Conservation (phyloP, 2,113 vertebrate genomes). For the Zosterops japonicus region DNA sequence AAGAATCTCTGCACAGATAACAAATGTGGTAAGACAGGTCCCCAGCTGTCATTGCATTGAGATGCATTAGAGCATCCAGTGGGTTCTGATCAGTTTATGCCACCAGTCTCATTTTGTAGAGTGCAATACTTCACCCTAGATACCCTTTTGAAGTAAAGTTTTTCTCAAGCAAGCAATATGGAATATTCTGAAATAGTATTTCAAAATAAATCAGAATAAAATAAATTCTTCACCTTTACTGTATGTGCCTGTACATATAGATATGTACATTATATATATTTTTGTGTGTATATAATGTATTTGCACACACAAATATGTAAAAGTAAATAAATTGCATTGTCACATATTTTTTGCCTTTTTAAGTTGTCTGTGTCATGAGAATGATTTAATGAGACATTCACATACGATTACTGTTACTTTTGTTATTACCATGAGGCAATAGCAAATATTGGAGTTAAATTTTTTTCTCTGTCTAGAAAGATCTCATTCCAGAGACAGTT, state of each 20-base stretch:
- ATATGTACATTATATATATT: fast-evolving
- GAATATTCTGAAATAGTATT: not conserved
- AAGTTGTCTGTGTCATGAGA: not conserved
- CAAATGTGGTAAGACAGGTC: not conserved
- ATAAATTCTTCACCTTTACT: not conserved
- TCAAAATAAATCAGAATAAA: not conserved
- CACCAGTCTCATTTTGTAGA: not conserved
- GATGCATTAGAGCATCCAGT: not conserved
- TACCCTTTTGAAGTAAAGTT: not conserved
- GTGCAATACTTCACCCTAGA: not conserved
- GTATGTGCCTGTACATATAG: not conserved
- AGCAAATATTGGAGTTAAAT: not conserved
- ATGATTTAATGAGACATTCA: not conserved
- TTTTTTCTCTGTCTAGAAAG: not conserved
- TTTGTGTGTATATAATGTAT: not conserved
- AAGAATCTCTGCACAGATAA: not conserved
- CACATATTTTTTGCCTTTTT: not conserved
- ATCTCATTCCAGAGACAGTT: not conserved
- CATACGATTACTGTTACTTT: not conserved
- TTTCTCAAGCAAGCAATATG: not conserved
- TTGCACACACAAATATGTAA: not conserved
- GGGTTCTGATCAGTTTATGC: not conserved
- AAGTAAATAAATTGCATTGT: not conserved
- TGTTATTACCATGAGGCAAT: not conserved
- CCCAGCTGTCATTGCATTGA: not conserved